Evolutionary conservation across 2,797 vertebrate species (phyloP), one percentile per base, ranked within the genome.

Genomic region (Neoniphon sammara): DNA sequence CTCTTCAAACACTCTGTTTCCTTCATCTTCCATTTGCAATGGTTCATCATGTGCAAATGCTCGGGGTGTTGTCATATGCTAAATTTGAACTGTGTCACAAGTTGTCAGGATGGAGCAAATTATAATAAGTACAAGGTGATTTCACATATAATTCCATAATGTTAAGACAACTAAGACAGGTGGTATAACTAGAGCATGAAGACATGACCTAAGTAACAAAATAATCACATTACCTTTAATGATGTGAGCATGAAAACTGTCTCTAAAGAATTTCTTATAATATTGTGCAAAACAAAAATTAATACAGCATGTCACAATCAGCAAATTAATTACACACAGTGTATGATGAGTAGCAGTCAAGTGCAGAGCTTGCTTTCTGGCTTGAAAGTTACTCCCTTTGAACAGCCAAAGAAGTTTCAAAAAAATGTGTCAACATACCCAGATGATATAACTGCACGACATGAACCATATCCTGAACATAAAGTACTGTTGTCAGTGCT

Each of bases 401-500:
- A 83, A 62, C 20, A 57, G 20, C 4, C 1, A 60, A 5, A 11
- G 9, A 39, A 2, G 0, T 20, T 78, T 53, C 27, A 3, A 27
- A 3, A 27, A 68, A 81, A 70, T 7, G 21, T 59, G 50, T 65
- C 30, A 65, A 62, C 30, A 31, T 4, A 20, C 47, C 74, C 50
- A 20, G 36, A 10, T 39, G n/a, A 44, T 61, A 44, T 53, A 68
- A 21, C 52, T 62, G 55, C 23, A 73, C 58, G 63, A 69, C 36
- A 53, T n/a, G 55, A 79, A 82, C 42, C 67, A 53, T 52, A 82
- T 66, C 9, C 23, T 47, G 2, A 0, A 74, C 46, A 61, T 55
- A 36, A 84, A 73, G 67, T 65, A 3, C 39, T 72, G 65, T 60
- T 76, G 54, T 76, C 72, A 81, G 31, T 65, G 50, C 77, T 76